Percentiles rank a stretch among this genome's conserved stretches.
Conservation (phyloP, 2,113 vertebrate species). For the Peromyscus leucopus region DNA sequence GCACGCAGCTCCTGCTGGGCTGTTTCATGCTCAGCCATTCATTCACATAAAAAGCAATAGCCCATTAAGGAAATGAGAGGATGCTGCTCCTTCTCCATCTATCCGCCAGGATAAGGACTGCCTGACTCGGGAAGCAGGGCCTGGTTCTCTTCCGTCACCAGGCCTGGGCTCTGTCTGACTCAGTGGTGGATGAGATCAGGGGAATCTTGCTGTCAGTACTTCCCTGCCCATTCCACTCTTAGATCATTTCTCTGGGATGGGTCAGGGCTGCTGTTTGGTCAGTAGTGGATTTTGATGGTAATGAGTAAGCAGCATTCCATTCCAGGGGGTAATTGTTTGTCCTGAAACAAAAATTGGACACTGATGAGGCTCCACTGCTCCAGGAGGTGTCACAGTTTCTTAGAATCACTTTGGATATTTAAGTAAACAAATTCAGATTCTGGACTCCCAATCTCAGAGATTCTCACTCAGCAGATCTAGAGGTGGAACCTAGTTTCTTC, state of each 20-base stretch:
- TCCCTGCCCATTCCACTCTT: neutral
- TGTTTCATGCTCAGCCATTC: conserved; percentile 70
- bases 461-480: conserved; percentile 25
- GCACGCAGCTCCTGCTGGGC: conserved; percentile 67
- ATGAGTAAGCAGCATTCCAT: conserved; percentile 74
- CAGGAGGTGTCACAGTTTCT: conserved; percentile 17
- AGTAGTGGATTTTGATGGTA: conserved; percentile 49
- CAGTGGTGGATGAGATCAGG: conserved; percentile 66
- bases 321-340: conserved; percentile 67
- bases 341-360: conserved; percentile 61
- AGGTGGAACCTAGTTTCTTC: neutral
- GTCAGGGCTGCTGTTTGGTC: conserved; percentile 65
- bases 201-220: conserved; percentile 50
- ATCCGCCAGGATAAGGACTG: neutral
- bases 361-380: neutral
- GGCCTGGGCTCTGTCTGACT: conserved; percentile 50
- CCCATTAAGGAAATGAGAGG: conserved; percentile 76
- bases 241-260: conserved; percentile 46
- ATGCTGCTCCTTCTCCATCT: conserved; percentile 32
- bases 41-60: conserved; percentile 69
- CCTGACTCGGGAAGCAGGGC: neutral
- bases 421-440: conserved; percentile 46
- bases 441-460: neutral
- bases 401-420: conserved; percentile 54
- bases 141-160: neutral